Evolutionary conservation across 2,113 vertebrate species (phyloP), one percentile per base, ranked within the genome.

Genomic region (Ceuthmochares aereus): DNA sequence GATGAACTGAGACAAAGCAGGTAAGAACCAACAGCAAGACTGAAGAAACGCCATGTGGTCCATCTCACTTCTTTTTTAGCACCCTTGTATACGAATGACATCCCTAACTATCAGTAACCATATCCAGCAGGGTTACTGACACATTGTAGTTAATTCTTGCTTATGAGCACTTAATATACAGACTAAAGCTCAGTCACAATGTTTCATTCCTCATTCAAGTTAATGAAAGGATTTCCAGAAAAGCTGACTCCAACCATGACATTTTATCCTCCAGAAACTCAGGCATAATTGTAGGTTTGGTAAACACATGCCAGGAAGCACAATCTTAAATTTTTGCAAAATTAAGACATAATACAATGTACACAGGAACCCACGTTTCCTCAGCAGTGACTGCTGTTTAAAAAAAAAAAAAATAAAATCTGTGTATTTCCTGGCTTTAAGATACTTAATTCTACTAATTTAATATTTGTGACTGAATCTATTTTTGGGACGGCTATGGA

Each of bases 401-500:
- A 49, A 49, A 14, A 72, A 64, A 6, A 40, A 2, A n/a, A n/a
- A n/a, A n/a, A n/a, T n/a, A n/a, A 30, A 2, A 0, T 40, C 40
- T 40, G 6, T 73, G 6, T 4, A 37, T 62, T 95, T 86, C 83
- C 66, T 66, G 30, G 43, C 40, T 89, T 72, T 52, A 80, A 42
- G 29, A 94, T 68, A 59, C 17, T 75, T 93, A 83, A 78, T 89
- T 93, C 72, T 63, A 83, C 34, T 78, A 22, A 86, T 78, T 67
- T 64, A 68, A 21, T 81, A 77, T 90, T 70, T 90, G 60, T 68
- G 40, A 63, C 63, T 7, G 7, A 15, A 67, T 21, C 73, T 96
- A 93, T 95, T 96, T 95, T 92, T 72, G 64, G 83, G 84, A 56
- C 7, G 10, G 74, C 83, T 45, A 82, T 62, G 29, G 70, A 85